Conservation (phyloP, 1,140 invertebrate species). For the Drosophila carrolli region DNA sequence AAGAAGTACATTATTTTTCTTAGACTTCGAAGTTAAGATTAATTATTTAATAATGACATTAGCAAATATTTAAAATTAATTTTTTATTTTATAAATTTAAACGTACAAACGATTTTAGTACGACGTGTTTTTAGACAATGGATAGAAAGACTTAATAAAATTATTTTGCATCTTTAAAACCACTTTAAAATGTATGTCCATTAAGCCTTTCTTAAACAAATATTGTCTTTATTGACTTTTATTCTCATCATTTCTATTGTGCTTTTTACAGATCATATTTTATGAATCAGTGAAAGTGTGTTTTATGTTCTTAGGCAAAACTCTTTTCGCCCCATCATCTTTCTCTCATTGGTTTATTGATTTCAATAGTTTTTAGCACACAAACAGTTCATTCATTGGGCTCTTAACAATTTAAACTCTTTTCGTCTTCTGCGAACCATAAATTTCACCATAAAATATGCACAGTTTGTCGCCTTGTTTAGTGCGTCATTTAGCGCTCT, state of each 20-base stretch:
- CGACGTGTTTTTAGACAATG: no score
- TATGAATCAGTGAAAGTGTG: conserved; percentile 42
- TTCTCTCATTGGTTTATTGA: conserved; percentile 1
- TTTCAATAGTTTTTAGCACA: conserved; percentile 18
- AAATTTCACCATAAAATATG: conserved; percentile 68
- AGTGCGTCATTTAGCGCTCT: conserved; percentile 31
- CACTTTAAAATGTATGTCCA: no score
- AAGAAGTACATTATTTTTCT: no score
- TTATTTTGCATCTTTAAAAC: no score
- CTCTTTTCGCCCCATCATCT: not conserved
- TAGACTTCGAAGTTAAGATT: no score
- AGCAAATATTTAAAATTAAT: no score
- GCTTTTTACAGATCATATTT: not conserved
- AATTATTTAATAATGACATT: no score
- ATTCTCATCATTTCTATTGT: not conserved
- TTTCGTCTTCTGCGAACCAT: conserved; percentile 1
- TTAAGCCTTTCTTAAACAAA: no score
- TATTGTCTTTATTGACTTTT: not conserved
- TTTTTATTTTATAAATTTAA: no score
- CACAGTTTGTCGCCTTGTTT: conserved; percentile 23
- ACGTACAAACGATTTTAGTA: no score
- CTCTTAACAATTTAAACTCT: conserved; percentile 15
- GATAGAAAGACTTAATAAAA: no score
- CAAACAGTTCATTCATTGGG: conserved; percentile 22
- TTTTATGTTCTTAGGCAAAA: conserved; percentile 19